These are phyloP conservation scores for Champsocephalus gunnari DNA, from an alignment of 2,797 vertebrate species.

Conservation along the genomic window DNA sequence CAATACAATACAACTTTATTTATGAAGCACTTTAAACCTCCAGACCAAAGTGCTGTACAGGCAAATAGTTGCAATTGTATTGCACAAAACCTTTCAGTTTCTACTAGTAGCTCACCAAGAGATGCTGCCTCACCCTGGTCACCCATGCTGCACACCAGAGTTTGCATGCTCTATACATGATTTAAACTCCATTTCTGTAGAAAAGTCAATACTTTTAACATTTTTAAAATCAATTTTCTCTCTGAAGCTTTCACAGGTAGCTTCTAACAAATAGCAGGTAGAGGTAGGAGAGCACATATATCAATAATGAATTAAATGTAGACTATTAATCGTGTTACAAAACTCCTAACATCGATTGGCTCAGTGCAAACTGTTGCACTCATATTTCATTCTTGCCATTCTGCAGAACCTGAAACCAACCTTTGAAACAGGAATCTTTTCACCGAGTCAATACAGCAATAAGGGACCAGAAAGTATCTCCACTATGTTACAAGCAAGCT, in stretches of 20 bases:
- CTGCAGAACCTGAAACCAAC: slow-evolving; percentile 62
- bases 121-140: background rate
- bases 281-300: slow-evolving; percentile 22
- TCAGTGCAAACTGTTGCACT: slow-evolving; percentile 60
- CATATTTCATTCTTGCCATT: slow-evolving; percentile 60
- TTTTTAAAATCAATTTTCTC: background rate
- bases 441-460: slow-evolving; percentile 49
- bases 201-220: slow-evolving; percentile 15
- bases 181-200: background rate
- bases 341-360: slow-evolving; percentile 56
- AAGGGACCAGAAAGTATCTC: slow-evolving; percentile 48
- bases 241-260: slow-evolving; percentile 11
- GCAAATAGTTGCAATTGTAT: background rate
- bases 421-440: slow-evolving; percentile 68
- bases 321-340: slow-evolving; percentile 65
- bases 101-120: slow-evolving; percentile 8
- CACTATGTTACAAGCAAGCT: slow-evolving; percentile 23
- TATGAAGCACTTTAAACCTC: too few species aligned
- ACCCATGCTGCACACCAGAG: background rate
- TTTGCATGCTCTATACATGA: slow-evolving; percentile 1
- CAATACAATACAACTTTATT: too few species aligned
- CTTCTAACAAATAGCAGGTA: slow-evolving; percentile 16
- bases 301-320: slow-evolving; percentile 63
- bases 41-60: too few species aligned
- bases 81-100: slow-evolving; percentile 20